Evolutionary conservation across 2,113 vertebrate genomes (phyloP).

Genomic region (Brachypodius melanocephalos): DNA sequence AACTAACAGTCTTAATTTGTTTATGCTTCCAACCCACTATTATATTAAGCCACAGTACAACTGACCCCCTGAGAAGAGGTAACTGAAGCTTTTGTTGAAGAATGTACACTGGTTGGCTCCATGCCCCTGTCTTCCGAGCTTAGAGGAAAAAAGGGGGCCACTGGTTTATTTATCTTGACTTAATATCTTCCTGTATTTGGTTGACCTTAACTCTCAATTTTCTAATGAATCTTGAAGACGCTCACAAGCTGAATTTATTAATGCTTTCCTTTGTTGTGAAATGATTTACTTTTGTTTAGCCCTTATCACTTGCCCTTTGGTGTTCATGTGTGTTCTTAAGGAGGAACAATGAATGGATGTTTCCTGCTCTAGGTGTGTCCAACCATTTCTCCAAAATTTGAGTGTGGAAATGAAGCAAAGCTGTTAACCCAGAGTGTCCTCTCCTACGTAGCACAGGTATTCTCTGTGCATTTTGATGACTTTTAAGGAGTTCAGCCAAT

Average conservation of each 20-base stretch:
- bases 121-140: background rate
- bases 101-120: background rate
- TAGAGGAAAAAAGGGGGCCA: background rate
- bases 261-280: conserved; percentile 18
- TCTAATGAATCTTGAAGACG: background rate
- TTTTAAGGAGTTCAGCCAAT: background rate
- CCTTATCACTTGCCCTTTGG: conserved; percentile 31
- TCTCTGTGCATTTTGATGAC: background rate
- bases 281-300: conserved; percentile 24
- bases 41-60: conserved; percentile 1
- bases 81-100: conserved; percentile 44
- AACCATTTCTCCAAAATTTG: background rate
- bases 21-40: conserved; percentile 20
- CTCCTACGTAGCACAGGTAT: background rate
- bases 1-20: conserved; percentile 45
- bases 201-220: conserved; percentile 19
- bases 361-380: conserved; percentile 3
- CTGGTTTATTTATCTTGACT: conserved; percentile 24
- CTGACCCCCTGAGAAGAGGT: conserved; percentile 30
- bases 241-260: background rate
- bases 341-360: conserved; percentile 14
- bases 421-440: background rate
- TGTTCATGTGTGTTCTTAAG: conserved; percentile 6
- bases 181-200: conserved; percentile 53
- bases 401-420: background rate